Evolutionary conservation across 2,888 invertebrate genomes (phyloP).

Genomic region (Synergus umbraculus): DNA sequence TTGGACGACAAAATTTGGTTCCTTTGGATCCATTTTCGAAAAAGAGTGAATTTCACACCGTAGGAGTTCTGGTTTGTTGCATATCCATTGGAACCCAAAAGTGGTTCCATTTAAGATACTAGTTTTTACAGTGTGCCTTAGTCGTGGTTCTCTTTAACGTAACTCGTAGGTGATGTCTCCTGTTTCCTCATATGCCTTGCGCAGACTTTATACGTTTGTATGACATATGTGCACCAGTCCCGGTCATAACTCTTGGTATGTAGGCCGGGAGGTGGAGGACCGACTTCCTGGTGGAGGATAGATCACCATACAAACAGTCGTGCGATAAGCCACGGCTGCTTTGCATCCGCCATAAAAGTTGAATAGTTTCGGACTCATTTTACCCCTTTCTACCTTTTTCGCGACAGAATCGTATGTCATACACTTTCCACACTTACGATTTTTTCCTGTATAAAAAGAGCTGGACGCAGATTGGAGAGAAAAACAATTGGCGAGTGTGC

Average conservation of each 20-base stretch:
- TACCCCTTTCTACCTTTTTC: slow-evolving; percentile 45
- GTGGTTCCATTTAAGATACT: too few relatives aligned
- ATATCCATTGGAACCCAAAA: too few relatives aligned
- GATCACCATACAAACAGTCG: slow-evolving; percentile 69
- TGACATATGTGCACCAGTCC: slow-evolving; percentile 61
- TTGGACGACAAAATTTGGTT: too few relatives aligned
- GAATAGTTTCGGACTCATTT: slow-evolving; percentile 62
- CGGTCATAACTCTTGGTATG: slow-evolving; percentile 66
- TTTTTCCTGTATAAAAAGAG: slow-evolving; percentile 11
- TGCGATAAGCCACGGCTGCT: slow-evolving; percentile 66
- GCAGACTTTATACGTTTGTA: slow-evolving; percentile 60
- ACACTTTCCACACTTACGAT: slow-evolving; percentile 32
- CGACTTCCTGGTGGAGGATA: slow-evolving; percentile 67
- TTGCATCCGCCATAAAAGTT: slow-evolving; percentile 65
- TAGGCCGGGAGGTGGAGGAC: slow-evolving; percentile 66
- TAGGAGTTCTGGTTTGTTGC: too few relatives aligned
- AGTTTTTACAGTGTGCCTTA: too few relatives aligned
- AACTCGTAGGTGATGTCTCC: slow-evolving; percentile 55
- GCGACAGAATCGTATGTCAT: slow-evolving; percentile 25
- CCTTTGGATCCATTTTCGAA: too few relatives aligned
- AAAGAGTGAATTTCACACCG: too few relatives aligned
- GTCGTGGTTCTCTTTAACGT: slow-evolving; percentile 49
- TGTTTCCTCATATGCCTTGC: slow-evolving; percentile 60
- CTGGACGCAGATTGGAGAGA: slow-evolving; percentile 35
- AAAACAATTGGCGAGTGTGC: slow-evolving; percentile 1